These are phyloP conservation scores for Rattus rattus DNA, from an alignment of 2,113 vertebrate species.

Conservation along the genomic window DNA sequence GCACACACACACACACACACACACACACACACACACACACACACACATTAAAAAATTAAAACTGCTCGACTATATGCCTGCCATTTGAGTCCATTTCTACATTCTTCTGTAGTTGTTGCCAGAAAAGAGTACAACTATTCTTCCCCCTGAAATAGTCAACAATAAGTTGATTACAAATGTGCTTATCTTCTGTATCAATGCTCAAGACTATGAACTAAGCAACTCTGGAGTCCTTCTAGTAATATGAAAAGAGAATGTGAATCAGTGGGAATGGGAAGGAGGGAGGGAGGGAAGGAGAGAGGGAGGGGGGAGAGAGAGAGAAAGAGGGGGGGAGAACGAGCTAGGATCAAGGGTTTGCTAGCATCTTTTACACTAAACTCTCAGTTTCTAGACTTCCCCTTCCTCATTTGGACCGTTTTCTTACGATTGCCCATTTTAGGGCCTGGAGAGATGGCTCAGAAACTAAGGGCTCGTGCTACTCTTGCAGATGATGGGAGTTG, in stretches of 20 bases:
- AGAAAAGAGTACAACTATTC: background rate
- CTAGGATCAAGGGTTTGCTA: background rate
- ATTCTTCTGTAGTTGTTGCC: background rate
- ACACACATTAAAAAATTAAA: background rate
- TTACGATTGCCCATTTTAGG: background rate
- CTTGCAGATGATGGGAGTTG: background rate
- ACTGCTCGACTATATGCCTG: background rate
- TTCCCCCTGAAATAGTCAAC: background rate
- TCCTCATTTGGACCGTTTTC: background rate
- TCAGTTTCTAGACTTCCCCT: background rate
- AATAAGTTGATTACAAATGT: background rate
- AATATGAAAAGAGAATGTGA: background rate
- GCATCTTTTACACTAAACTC: background rate
- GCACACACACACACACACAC: background rate
- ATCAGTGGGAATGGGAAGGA: background rate
- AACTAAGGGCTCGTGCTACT: background rate
- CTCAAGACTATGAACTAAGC: background rate
- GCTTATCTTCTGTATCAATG: background rate
- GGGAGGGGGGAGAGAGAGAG: background rate
- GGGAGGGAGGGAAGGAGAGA: background rate
- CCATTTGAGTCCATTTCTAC: background rate
- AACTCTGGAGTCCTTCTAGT: background rate
- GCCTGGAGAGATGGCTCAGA: background rate
- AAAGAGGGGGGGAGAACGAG: too few species aligned
- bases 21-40: background rate